phyloP scores from a whole-genome alignment of 1,140 invertebrate genomes.

The Drosophila sp. region DNA sequence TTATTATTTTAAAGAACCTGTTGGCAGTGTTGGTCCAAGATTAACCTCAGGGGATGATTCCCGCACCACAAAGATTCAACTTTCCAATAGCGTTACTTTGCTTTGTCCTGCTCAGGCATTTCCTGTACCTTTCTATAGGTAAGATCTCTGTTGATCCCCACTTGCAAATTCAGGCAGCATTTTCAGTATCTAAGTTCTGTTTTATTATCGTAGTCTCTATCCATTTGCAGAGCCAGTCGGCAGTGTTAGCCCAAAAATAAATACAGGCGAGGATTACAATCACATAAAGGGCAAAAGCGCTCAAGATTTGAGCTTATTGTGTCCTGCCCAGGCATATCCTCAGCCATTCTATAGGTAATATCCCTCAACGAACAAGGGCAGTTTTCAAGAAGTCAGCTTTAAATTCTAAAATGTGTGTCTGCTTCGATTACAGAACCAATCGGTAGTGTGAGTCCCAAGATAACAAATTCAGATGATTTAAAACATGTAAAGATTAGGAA shows the following conservation, averaged over 20 bases:
- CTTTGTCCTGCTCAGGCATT: slow-evolving; percentile 89
- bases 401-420: not conserved
- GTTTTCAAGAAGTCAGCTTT: slow-evolving; percentile 39
- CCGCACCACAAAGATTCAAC: slow-evolving; percentile 85
- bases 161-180: slow-evolving; percentile 57
- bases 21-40: slow-evolving; percentile 87
- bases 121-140: slow-evolving; percentile 89
- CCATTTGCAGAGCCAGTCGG: slow-evolving; percentile 84
- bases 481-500: slow-evolving; percentile 49
- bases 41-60: slow-evolving; percentile 85
- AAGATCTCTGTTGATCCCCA: slow-evolving; percentile 51
- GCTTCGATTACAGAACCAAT: slow-evolving; percentile 87
- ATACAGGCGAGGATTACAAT: slow-evolving; percentile 76
- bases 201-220: not conserved
- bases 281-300: slow-evolving; percentile 70
- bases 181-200: not conserved
- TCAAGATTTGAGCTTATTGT: slow-evolving; percentile 86
- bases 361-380: slow-evolving; percentile 10
- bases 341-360: slow-evolving; percentile 87
- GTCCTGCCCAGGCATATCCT: slow-evolving; percentile 89
- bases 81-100: slow-evolving; percentile 85
- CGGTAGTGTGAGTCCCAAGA: slow-evolving; percentile 89
- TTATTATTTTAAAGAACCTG: slow-evolving; percentile 85
- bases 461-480: slow-evolving; percentile 85
- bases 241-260: slow-evolving; percentile 85